These are phyloP conservation scores for Standfussiana lucernea DNA, from an alignment of 2,888 invertebrate genomes.

Conservation along the genomic window DNA sequence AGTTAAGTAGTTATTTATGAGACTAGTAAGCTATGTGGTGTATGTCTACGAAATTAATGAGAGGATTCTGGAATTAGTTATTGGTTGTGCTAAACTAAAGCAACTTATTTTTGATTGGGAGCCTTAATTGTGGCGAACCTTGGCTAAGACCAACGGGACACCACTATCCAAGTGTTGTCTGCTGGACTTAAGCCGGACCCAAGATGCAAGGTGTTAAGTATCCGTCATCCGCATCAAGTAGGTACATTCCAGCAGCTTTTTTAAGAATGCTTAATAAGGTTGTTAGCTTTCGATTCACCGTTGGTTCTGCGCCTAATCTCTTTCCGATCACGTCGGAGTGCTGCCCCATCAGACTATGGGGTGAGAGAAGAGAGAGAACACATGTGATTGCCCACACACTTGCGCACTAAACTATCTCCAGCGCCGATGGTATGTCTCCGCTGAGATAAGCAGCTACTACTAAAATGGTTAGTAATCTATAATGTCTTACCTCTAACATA, in stretches of 20 bases:
- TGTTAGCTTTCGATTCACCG: background rate
- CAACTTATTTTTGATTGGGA: background rate
- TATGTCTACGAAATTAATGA: background rate
- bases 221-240: background rate
- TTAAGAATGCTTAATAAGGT: background rate
- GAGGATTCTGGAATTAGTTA: too few relatives aligned
- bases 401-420: background rate
- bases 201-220: background rate
- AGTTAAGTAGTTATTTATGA: background rate
- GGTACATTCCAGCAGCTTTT: background rate
- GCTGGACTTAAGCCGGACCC: background rate
- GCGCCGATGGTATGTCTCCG: background rate
- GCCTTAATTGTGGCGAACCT: background rate
- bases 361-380: background rate
- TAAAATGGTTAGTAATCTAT: background rate
- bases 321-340: background rate
- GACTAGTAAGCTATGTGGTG: background rate
- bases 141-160: background rate
- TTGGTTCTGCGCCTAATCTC: background rate
- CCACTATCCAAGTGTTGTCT: background rate
- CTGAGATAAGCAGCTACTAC: background rate
- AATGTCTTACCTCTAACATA: conserved; percentile 83
- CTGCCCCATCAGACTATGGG: background rate
- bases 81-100: background rate
- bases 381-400: background rate